Evolutionary conservation across 2,888 invertebrate genomes (phyloP).

Genomic region (Chaitophorus viminalis): DNA sequence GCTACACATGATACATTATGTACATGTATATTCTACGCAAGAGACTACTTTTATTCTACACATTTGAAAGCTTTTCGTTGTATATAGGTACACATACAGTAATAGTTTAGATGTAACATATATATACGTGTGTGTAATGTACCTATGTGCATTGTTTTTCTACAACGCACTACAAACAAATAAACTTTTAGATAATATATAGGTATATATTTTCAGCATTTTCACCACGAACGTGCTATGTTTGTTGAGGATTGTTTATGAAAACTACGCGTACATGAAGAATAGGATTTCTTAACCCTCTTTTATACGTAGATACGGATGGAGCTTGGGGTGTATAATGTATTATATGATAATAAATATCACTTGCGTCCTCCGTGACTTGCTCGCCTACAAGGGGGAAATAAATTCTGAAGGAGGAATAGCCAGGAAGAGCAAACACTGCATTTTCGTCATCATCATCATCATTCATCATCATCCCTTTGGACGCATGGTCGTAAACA

Average conservation of each 20-base stretch:
- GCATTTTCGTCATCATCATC: neutral
- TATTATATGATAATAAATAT: neutral
- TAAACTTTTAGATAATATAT: no score
- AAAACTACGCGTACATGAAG: neutral
- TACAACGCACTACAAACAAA: neutral
- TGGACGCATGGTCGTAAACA: neutral
- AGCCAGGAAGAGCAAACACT: neutral
- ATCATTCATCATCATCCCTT: neutral
- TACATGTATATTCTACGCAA: neutral
- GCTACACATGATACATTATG: neutral
- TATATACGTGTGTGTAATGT: no score
- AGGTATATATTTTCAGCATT: neutral
- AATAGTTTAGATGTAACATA: neutral
- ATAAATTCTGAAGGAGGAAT: no score
- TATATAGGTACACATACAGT: neutral
- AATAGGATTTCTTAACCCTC: neutral
- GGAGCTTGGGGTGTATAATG: neutral
- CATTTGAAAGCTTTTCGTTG: constrained; percentile 46
- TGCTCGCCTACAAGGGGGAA: no score
- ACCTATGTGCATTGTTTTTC: no score
- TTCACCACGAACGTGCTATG: neutral
- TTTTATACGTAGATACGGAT: neutral
- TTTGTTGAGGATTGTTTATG: neutral
- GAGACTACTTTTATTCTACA: constrained; percentile 17
- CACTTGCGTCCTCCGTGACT: neutral